Conservation (phyloP, 2,797 vertebrate species). For the Tragelaphus oryx region DNA sequence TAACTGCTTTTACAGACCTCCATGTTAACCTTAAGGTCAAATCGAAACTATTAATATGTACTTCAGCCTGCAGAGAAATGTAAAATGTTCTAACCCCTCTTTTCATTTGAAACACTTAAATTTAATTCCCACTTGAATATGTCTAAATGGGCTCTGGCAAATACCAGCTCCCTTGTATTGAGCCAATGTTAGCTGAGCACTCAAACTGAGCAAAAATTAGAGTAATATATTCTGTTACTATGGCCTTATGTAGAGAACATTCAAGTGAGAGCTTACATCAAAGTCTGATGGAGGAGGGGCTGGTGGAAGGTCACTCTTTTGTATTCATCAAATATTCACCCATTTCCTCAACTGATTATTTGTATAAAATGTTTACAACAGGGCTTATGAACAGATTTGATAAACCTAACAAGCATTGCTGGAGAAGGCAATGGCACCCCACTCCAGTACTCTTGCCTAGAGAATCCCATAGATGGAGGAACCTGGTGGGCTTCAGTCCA, state of each 20-base stretch:
- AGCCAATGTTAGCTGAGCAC: not conserved
- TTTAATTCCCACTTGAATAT: not conserved
- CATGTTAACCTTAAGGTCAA: not conserved
- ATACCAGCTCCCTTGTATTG: not conserved
- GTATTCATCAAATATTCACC: not conserved
- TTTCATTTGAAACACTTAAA: conserved; percentile 16
- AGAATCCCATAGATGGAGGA: too few relatives aligned
- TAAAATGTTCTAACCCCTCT: not conserved
- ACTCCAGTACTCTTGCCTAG: too few relatives aligned
- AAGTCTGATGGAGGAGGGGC: not conserved
- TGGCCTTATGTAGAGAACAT: not conserved
- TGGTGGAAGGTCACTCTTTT: not conserved
- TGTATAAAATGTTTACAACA: not conserved
- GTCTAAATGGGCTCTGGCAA: not conserved
- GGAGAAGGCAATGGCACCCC: too few relatives aligned
- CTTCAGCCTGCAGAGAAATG: conserved; percentile 16
- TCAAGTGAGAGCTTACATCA: not conserved
- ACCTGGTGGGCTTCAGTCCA: too few relatives aligned
- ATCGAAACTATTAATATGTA: not conserved
- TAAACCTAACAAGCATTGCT: not conserved
- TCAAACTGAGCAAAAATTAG: not conserved
- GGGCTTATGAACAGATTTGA: not conserved
- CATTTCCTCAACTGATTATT: not conserved
- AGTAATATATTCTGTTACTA: not conserved
- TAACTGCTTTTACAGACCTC: not conserved